Percentiles rank a stretch among this genome's conserved stretches.
Evolutionary conservation across 2,888 invertebrate genomes (phyloP).

Genomic region (Odontocerum albicorne): DNA sequence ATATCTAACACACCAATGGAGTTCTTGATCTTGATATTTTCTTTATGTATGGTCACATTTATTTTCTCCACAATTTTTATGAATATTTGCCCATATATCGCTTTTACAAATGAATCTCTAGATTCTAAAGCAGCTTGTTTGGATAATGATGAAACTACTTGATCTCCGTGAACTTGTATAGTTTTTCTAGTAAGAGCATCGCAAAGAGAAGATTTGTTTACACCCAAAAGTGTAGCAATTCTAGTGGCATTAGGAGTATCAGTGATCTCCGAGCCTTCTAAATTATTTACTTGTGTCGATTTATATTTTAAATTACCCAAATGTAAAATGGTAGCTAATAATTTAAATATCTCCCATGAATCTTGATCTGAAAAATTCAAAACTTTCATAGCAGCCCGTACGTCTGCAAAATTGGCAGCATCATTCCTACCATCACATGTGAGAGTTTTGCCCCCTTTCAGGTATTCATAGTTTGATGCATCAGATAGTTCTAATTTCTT

Average conservation of each 20-base stretch:
- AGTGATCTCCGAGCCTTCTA: constrained; percentile 84
- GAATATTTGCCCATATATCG: constrained; percentile 90
- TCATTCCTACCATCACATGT: constrained; percentile 84
- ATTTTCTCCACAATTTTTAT: constrained; percentile 87
- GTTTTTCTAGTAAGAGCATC: constrained; percentile 85
- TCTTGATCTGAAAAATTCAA: constrained; percentile 84
- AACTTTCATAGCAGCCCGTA: constrained; percentile 91
- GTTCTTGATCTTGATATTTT: constrained; percentile 59
- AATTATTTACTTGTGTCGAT: constrained; percentile 72
- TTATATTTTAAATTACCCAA: constrained; percentile 89
- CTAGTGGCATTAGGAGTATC: constrained; percentile 69
- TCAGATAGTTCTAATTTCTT: constrained; percentile 73
- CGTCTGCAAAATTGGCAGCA: constrained; percentile 81
- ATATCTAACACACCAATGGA: constrained; percentile 94
- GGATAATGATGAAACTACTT: constrained; percentile 74
- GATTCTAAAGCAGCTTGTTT: constrained; percentile 79
- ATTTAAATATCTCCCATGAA: constrained; percentile 79
- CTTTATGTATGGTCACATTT: constrained; percentile 79
- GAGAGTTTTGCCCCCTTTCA: constrained; percentile 76
- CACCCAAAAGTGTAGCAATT: constrained; percentile 72
- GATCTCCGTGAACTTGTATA: constrained; percentile 81
- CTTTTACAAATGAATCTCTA: constrained; percentile 90
- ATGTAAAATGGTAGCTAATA: constrained; percentile 87
- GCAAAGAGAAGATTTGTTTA: constrained; percentile 68
- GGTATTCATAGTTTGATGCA: constrained; percentile 75